phyloP scores from a whole-genome alignment of 2,113 vertebrate species.

The Enhydra lutris region DNA sequence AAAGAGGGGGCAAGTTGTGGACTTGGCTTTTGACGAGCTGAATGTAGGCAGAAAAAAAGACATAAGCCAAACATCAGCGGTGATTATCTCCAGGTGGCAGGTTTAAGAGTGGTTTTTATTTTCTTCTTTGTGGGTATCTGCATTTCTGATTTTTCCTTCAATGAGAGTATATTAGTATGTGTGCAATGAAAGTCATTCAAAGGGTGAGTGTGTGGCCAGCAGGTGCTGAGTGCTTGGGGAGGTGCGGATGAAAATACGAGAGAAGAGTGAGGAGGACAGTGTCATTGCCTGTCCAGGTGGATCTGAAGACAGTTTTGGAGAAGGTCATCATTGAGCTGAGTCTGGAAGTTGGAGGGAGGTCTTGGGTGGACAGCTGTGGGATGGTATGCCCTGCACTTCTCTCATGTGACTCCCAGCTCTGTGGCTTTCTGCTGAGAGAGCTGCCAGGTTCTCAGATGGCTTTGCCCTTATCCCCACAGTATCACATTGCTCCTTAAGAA shows the following conservation, averaged over 20 bases:
- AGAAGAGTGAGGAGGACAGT: neutral
- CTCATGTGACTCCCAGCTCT: neutral
- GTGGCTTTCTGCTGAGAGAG: neutral
- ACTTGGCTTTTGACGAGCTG: neutral
- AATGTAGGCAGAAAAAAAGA: neutral
- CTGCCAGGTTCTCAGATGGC: neutral
- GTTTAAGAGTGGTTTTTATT: neutral
- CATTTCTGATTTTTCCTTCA: conserved; percentile 16
- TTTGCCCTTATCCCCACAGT: neutral
- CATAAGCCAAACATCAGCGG: neutral
- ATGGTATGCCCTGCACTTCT: neutral
- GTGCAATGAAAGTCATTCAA: neutral
- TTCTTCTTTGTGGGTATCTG: neutral
- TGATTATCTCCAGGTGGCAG: neutral
- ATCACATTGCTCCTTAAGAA: neutral
- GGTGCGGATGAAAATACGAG: neutral
- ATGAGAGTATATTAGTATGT: neutral
- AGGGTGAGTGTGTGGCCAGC: neutral
- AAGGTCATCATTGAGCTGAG: neutral
- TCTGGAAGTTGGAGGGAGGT: neutral
- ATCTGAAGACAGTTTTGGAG: neutral
- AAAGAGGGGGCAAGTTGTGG: neutral
- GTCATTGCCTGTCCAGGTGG: neutral
- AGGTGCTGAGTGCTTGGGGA: neutral
- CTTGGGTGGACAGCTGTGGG: accelerated